Conservation (phyloP, 2,797 vertebrate genomes). For the Pseudochaenichthys georgianus region DNA sequence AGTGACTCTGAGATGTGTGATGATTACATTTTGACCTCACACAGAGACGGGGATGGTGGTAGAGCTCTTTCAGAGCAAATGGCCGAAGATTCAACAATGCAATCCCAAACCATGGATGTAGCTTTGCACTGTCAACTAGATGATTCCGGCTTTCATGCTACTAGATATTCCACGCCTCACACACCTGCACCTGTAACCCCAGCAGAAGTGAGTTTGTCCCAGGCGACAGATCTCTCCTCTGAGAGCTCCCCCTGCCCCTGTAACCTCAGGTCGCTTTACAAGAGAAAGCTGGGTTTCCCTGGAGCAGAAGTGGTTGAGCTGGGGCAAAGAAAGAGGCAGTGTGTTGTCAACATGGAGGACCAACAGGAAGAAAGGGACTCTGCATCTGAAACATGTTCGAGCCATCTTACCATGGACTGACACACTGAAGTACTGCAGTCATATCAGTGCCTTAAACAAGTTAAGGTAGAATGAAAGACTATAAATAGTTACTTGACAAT, state of each 20-base stretch:
- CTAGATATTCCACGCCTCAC: constrained; percentile 24
- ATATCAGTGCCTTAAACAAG: neutral
- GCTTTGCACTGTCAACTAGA: constrained; percentile 33
- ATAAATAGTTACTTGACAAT: constrained; percentile 33
- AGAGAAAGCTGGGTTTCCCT: constrained; percentile 86
- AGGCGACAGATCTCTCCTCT: constrained; percentile 25
- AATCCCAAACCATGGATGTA: constrained; percentile 36
- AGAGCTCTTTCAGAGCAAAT: constrained; percentile 27
- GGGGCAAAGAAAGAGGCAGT: constrained; percentile 81
- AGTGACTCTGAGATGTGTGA: constrained; percentile 58
- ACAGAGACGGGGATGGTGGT: constrained; percentile 12
- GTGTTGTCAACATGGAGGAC: constrained; percentile 61
- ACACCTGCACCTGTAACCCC: constrained; percentile 3
- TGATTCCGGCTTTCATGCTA: constrained; percentile 44
- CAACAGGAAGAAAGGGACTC: constrained; percentile 28
- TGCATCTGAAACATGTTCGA: constrained; percentile 42
- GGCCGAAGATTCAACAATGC: constrained; percentile 27
- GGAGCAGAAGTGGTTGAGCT: constrained; percentile 70
- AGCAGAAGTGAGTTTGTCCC: neutral
- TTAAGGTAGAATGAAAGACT: constrained; percentile 15
- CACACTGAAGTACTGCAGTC: neutral
- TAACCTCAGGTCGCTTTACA: constrained; percentile 60
- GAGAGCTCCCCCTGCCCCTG: constrained; percentile 42
- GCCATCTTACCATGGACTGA: neutral
- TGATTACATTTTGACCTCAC: constrained; percentile 29